Conservation (phyloP, 2,113 vertebrate species). For the Pelmatolapia mariae region DNA sequence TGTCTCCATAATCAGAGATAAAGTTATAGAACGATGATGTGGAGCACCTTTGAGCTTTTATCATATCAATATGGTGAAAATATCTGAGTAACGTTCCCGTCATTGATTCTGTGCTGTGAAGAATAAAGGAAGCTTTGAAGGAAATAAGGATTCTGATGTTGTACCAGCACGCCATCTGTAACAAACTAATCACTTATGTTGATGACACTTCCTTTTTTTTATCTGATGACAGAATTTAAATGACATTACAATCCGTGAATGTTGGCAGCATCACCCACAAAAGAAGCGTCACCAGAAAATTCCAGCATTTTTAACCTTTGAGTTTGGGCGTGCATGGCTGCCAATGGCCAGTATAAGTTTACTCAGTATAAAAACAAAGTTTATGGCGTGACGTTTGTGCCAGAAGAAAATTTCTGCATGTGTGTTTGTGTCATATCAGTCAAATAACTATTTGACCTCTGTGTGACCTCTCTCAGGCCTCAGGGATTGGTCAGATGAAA, state of each 20-base stretch:
- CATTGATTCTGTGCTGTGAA: neutral
- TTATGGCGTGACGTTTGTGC: too few species aligned
- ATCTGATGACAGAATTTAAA: accelerated
- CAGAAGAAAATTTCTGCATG: too few species aligned
- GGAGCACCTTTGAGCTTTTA: neutral
- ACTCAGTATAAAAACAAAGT: too few species aligned
- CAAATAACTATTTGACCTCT: too few species aligned
- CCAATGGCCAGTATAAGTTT: too few species aligned
- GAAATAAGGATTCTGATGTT: neutral
- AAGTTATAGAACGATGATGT: accelerated
- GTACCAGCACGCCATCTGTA: neutral
- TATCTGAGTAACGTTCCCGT: accelerated
- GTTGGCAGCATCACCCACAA: neutral
- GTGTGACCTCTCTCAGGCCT: neutral
- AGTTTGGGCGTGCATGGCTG: neutral
- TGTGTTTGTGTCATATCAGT: neutral
- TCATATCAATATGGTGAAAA: too few species aligned
- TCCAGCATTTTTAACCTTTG: neutral
- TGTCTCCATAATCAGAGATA: accelerated
- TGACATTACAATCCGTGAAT: neutral
- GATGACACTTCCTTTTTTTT: neutral
- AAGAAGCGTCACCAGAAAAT: neutral
- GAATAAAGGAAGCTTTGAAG: neutral
- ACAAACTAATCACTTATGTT: neutral
- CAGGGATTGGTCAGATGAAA: neutral